A percentile compares a stretch with the other conserved stretches of the same genome.
Evolutionary conservation across 1,140 invertebrate genomes (phyloP).

Genomic region (Frieseomelitta varia): DNA sequence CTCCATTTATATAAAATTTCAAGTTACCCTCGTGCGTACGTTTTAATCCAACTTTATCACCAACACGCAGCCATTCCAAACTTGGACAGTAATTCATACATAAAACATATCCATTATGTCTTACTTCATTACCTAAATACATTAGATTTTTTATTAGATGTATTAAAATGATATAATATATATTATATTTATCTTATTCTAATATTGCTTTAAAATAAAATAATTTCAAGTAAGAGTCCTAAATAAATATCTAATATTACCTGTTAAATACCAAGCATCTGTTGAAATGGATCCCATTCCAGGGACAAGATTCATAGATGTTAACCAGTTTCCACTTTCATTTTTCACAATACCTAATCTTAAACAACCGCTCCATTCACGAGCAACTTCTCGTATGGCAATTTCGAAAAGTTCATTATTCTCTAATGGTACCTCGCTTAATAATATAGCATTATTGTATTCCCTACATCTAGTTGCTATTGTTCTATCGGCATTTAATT

Average conservation of each 20-base stretch:
- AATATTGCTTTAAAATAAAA: too few relatives aligned
- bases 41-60: conserved; percentile 88
- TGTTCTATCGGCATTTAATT: conserved; percentile 86
- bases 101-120: conserved; percentile 84
- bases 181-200: background rate
- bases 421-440: conserved; percentile 88
- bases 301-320: conserved; percentile 86
- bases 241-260: conserved; percentile 71
- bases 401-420: conserved; percentile 90
- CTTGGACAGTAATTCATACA: conserved; percentile 87
- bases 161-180: conserved; percentile 17
- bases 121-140: conserved; percentile 86
- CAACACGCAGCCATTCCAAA: conserved; percentile 90
- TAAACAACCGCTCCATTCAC: conserved; percentile 89
- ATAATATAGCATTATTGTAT: conserved; percentile 87
- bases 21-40: conserved; percentile 84
- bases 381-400: conserved; percentile 84
- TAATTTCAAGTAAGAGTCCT: too few relatives aligned
- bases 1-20: conserved; percentile 88
- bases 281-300: conserved; percentile 83
- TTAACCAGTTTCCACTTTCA: conserved; percentile 80
- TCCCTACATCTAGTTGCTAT: conserved; percentile 86
- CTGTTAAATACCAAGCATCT: conserved; percentile 86
- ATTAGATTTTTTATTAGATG: conserved; percentile 32
- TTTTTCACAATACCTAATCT: conserved; percentile 86